Conservation (phyloP, 2,888 invertebrate species). For the Cheilosia impressa region DNA sequence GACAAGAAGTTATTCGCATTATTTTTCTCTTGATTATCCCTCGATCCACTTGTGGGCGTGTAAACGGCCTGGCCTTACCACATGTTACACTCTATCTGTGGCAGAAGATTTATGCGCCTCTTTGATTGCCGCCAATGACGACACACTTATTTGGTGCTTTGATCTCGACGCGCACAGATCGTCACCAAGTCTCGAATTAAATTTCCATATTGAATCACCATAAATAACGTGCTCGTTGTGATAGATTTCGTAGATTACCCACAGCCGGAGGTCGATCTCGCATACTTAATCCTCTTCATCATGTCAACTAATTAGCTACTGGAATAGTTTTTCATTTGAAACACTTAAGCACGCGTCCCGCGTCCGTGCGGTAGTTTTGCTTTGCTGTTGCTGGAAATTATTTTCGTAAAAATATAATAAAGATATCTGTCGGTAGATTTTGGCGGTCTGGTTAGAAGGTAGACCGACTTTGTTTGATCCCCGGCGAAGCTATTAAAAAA, state of each 20-base stretch:
- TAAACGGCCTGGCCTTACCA: not conserved
- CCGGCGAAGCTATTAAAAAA: slow-evolving; percentile 37
- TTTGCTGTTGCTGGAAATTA: slow-evolving; percentile 27
- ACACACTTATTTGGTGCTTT: slow-evolving; percentile 65
- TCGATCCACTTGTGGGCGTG: slow-evolving; percentile 20
- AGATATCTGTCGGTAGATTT: slow-evolving; percentile 46
- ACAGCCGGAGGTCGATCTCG: slow-evolving; percentile 51
- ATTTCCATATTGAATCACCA: slow-evolving; percentile 64
- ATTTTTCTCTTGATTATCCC: not conserved
- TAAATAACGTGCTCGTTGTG: slow-evolving; percentile 65
- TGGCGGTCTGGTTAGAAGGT: not conserved
- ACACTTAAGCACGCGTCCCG: slow-evolving; percentile 69
- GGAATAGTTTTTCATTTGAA: slow-evolving; percentile 61
- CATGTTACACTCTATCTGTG: slow-evolving; percentile 15
- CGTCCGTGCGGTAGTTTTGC: slow-evolving; percentile 51
- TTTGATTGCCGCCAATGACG: slow-evolving; percentile 60
- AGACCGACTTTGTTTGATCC: slow-evolving; percentile 46
- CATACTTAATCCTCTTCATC: slow-evolving; percentile 64
- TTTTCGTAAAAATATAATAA: slow-evolving; percentile 55
- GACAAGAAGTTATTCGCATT: not conserved
- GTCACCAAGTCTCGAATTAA: slow-evolving; percentile 48
- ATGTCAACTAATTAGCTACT: slow-evolving; percentile 66
- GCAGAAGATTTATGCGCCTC: slow-evolving; percentile 60
- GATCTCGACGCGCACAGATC: slow-evolving; percentile 49
- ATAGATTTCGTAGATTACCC: slow-evolving; percentile 36